Conservation (phyloP, 1,140 invertebrate species). For the Trinorchestia longiramus region DNA sequence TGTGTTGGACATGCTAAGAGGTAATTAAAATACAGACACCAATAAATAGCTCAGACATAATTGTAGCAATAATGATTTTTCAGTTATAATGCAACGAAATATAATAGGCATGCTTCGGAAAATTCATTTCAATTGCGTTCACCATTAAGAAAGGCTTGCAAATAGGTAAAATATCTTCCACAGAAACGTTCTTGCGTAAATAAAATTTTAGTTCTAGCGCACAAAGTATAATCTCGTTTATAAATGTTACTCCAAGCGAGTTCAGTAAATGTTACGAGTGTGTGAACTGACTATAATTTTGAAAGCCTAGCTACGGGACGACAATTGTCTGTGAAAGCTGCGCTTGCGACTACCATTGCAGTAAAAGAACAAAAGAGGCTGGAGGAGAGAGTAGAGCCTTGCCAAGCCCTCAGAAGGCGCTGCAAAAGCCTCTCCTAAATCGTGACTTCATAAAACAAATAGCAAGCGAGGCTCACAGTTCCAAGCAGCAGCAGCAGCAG, state of each 20-base stretch:
- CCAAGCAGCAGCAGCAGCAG: background rate
- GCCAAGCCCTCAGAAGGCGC: background rate
- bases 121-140: too few relatives aligned
- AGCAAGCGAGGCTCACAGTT: background rate
- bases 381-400: background rate
- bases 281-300: background rate
- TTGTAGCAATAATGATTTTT: too few relatives aligned
- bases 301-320: background rate
- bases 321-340: background rate
- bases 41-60: too few relatives aligned
- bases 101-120: too few relatives aligned
- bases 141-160: too few relatives aligned
- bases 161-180: too few relatives aligned
- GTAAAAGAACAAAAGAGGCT: background rate
- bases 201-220: background rate
- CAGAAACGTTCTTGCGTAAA: too few relatives aligned
- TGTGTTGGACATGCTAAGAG: too few relatives aligned
- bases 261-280: background rate
- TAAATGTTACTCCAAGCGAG: background rate
- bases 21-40: too few relatives aligned
- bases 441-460: background rate
- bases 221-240: background rate
- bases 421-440: background rate
- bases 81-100: too few relatives aligned
- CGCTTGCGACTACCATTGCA: background rate